phyloP scores from a whole-genome alignment of 2,888 invertebrate species.

The Orthosia cruda region DNA sequence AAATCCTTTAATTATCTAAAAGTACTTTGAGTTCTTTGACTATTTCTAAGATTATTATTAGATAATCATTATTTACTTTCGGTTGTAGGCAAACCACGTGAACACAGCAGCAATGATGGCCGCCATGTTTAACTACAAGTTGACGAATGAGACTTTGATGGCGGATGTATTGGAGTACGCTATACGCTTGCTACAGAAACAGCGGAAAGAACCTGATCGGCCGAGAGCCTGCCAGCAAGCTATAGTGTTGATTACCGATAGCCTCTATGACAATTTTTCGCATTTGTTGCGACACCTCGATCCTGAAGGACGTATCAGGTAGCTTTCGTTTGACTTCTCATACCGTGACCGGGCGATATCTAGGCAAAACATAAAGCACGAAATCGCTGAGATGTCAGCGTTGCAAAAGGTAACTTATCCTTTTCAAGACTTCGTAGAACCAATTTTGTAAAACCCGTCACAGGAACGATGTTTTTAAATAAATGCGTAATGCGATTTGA shows the following conservation, averaged over 20 bases:
- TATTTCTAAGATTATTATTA: neutral
- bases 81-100: slow-evolving; percentile 86
- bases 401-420: too few species aligned
- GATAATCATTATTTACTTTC: neutral
- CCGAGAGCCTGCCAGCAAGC: slow-evolving; percentile 87
- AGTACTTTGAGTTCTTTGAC: too few species aligned
- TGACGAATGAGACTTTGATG: slow-evolving; percentile 82
- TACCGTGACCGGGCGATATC: neutral
- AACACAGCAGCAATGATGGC: slow-evolving; percentile 89
- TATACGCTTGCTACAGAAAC: slow-evolving; percentile 77
- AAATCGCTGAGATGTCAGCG: too few species aligned
- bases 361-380: too few species aligned
- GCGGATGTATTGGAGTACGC: slow-evolving; percentile 78
- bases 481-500: too few species aligned
- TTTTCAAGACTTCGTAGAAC: too few species aligned
- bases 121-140: slow-evolving; percentile 75
- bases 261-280: slow-evolving; percentile 82
- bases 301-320: slow-evolving; percentile 85
- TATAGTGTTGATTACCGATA: slow-evolving; percentile 86
- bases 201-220: slow-evolving; percentile 70
- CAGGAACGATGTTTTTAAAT: too few species aligned
- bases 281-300: slow-evolving; percentile 79
- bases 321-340: slow-evolving; percentile 1
- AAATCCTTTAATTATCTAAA: too few species aligned
- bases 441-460: too few species aligned